phyloP scores from a whole-genome alignment of 1,140 invertebrate species.

The Trachelipus rathkii region DNA sequence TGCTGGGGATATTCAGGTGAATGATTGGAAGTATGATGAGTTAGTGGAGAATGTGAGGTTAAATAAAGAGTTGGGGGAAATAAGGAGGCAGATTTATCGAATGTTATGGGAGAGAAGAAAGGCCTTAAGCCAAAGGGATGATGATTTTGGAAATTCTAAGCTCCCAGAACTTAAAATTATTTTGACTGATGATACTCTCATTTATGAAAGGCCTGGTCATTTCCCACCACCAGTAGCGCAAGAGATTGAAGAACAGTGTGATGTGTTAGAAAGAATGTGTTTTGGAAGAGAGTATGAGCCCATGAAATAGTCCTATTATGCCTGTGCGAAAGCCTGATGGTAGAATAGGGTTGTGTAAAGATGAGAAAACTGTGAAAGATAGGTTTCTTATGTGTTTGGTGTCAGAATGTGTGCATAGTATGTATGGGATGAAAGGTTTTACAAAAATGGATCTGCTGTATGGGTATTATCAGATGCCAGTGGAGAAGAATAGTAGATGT shows the following conservation, averaged over 20 bases:
- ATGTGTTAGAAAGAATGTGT: neutral
- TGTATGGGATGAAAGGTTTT: neutral
- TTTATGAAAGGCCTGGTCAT: neutral
- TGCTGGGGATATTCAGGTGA: too few species aligned
- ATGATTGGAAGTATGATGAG: too few species aligned
- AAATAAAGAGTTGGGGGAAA: too few species aligned
- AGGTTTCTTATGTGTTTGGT: constrained; percentile 3
- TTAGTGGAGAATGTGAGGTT: too few species aligned
- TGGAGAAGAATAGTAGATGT: neutral
- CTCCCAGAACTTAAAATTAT: constrained; percentile 10
- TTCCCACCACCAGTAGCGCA: neutral
- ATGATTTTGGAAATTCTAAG: constrained; percentile 6
- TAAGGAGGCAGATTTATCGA: too few species aligned
- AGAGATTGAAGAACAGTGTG: constrained; percentile 16
- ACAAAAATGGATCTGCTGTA: neutral
- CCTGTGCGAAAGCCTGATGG: neutral
- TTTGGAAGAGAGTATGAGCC: neutral
- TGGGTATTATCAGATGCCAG: neutral
- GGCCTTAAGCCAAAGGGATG: neutral
- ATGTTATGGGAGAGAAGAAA: too few species aligned
- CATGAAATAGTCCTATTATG: neutral
- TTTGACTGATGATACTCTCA: constrained; percentile 1
- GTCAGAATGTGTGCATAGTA: neutral
- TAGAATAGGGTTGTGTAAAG: neutral
- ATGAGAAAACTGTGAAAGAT: neutral